phyloP scores from a whole-genome alignment of 1,140 invertebrate species.

The Zaprionus camerounensis region DNA sequence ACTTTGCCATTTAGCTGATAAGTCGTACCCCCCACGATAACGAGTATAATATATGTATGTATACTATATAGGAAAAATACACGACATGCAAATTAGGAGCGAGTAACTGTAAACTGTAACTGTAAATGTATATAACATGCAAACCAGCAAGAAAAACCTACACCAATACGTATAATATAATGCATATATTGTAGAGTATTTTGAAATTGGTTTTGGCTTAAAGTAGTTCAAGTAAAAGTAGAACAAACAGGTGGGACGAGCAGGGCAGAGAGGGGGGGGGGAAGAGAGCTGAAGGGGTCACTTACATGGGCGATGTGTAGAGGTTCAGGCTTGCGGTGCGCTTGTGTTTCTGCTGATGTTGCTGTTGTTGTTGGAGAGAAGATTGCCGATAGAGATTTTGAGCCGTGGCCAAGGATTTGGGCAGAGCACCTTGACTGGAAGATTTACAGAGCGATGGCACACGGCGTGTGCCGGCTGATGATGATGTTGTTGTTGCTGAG shows the following conservation, averaged over 20 bases:
- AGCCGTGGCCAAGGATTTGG: slow-evolving; percentile 73
- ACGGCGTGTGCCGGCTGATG: slow-evolving; percentile 54
- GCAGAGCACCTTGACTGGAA: slow-evolving; percentile 70
- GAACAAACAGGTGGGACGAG: slow-evolving; percentile 27
- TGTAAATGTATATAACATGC: slow-evolving; percentile 48
- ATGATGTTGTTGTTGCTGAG: slow-evolving; percentile 41
- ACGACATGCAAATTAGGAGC: slow-evolving; percentile 66
- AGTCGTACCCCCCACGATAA: slow-evolving; percentile 28
- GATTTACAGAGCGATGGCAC: slow-evolving; percentile 61
- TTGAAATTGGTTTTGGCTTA: slow-evolving; percentile 19
- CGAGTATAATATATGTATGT: slow-evolving; percentile 2
- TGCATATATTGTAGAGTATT: slow-evolving; percentile 16
- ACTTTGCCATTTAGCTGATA: slow-evolving; percentile 43
- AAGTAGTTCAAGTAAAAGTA: slow-evolving; percentile 45
- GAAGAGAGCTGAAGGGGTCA: slow-evolving; percentile 13
- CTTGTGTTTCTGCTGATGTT: slow-evolving; percentile 60
- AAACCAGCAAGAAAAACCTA: slow-evolving; percentile 69
- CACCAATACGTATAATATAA: slow-evolving; percentile 47
- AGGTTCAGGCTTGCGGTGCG: slow-evolving; percentile 68
- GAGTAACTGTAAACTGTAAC: slow-evolving; percentile 42
- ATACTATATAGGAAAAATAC: slow-evolving; percentile 22
- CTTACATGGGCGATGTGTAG: slow-evolving; percentile 66
- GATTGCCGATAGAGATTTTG: slow-evolving; percentile 59
- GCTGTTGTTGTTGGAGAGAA: slow-evolving; percentile 36
- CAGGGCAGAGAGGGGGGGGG: slow-evolving; percentile 13